These are phyloP conservation scores for Yponomeuta cagnagella DNA, from an alignment of 2,888 invertebrate species.

Conservation along the genomic window DNA sequence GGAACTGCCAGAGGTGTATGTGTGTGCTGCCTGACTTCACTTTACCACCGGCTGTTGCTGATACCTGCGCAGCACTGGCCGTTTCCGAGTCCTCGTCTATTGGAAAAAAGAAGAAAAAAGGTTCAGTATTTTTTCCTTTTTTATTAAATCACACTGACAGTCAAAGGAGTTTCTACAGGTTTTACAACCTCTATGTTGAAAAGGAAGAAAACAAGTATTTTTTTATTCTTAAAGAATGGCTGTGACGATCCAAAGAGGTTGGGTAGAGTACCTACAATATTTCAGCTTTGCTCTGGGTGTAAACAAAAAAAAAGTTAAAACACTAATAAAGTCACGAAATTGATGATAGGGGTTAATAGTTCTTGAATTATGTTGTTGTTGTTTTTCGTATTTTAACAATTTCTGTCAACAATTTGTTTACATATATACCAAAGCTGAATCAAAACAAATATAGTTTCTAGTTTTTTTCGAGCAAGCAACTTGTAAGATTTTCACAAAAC, in stretches of 20 bases:
- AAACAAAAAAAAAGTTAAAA: no score
- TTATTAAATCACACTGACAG: background rate
- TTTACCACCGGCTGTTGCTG: slow-evolving; percentile 45
- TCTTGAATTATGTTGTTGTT: no score
- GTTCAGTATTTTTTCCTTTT: background rate
- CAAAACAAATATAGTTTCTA: background rate
- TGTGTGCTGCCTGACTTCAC: slow-evolving; percentile 83
- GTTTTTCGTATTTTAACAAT: no score
- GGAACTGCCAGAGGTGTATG: slow-evolving; percentile 99
- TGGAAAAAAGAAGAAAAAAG: slow-evolving; percentile 22
- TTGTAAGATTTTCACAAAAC: slow-evolving; percentile 5
- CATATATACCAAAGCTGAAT: background rate
- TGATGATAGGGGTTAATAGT: no score
- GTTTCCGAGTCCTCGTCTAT: slow-evolving; percentile 78
- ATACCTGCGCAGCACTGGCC: slow-evolving; percentile 31
- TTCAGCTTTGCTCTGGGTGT: background rate
- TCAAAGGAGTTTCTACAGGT: background rate
- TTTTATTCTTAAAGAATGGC: no score
- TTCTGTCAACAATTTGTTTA: no score
- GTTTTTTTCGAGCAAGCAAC: background rate
- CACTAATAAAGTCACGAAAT: no score
- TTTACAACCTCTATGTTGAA: no score
- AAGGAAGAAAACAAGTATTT: no score
- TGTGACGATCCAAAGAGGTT: no score
- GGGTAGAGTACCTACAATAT: no score